Evolutionary conservation across 2,797 vertebrate species (phyloP).

Genomic region (Eidolon dupreanum): DNA sequence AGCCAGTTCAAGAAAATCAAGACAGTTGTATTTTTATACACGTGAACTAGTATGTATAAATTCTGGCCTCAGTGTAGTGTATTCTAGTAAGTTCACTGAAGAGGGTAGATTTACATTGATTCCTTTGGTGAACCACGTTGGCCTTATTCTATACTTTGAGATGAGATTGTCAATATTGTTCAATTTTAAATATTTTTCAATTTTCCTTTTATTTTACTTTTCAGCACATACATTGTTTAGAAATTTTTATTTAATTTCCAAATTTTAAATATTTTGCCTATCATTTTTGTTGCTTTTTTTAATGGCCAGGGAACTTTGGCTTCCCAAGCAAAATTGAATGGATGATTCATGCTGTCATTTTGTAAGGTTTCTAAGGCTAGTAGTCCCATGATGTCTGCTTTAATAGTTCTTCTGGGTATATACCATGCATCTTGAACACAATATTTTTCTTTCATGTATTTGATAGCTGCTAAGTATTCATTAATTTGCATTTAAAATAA

Average conservation of each 20-base stretch:
- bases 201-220: not conserved
- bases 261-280: not conserved
- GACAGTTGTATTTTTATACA: not conserved
- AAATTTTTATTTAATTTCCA: not conserved
- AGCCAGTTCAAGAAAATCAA: not conserved
- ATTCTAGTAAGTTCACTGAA: not conserved
- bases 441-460: not conserved
- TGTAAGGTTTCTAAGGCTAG: fast-evolving
- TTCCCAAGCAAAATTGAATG: not conserved
- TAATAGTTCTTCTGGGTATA: not conserved
- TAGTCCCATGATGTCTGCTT: no score
- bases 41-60: not conserved
- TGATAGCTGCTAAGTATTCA: not conserved
- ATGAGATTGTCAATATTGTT: not conserved
- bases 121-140: fast-evolving
- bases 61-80: not conserved
- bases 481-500: not conserved
- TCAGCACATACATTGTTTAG: not conserved
- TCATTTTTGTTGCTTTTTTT: not conserved
- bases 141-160: not conserved
- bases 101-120: not conserved
- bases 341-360: not conserved
- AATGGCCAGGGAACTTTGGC: not conserved
- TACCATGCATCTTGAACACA: not conserved
- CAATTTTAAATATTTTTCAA: not conserved